phyloP scores from a whole-genome alignment of 2,797 vertebrate genomes.

The Moxostoma hubbsi region DNA sequence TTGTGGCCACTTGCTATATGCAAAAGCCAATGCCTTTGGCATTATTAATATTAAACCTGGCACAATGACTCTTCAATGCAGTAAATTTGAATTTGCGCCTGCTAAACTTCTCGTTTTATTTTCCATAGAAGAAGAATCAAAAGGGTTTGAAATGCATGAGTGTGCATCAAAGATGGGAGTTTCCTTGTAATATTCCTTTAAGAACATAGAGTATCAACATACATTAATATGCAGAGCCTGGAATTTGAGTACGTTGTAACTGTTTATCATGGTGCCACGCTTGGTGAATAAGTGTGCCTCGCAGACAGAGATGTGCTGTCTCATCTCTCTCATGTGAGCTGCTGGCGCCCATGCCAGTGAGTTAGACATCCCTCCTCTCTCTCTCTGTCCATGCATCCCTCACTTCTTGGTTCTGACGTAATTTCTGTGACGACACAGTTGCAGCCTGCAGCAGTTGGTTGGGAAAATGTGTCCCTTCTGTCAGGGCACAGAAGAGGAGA shows the following conservation, averaged over 20 bases:
- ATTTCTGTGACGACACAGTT: not conserved
- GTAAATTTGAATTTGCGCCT: too few species aligned
- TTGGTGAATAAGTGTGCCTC: not conserved
- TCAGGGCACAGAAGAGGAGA: slow-evolving; percentile 21
- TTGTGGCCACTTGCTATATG: too few species aligned
- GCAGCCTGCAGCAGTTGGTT: slow-evolving; percentile 9
- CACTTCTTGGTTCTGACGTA: not conserved
- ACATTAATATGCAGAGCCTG: not conserved
- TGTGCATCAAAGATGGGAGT: too few species aligned
- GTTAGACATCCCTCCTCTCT: slow-evolving; percentile 2
- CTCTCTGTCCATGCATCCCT: not conserved
- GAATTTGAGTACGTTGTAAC: not conserved
- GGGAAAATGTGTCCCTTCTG: slow-evolving; percentile 40
- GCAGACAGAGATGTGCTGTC: slow-evolving; percentile 6
- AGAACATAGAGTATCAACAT: not conserved
- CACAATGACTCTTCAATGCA: too few species aligned
- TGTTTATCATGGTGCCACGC: not conserved
- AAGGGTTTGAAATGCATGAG: too few species aligned
- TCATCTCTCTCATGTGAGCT: slow-evolving; percentile 17
- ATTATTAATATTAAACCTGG: too few species aligned
- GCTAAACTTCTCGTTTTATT: too few species aligned
- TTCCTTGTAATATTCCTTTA: too few species aligned
- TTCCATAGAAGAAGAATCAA: too few species aligned
- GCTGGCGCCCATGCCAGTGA: slow-evolving; percentile 13
- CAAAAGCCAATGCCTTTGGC: too few species aligned